Conservation (phyloP, 2,888 invertebrate species). For the Aleiodes testaceus region DNA sequence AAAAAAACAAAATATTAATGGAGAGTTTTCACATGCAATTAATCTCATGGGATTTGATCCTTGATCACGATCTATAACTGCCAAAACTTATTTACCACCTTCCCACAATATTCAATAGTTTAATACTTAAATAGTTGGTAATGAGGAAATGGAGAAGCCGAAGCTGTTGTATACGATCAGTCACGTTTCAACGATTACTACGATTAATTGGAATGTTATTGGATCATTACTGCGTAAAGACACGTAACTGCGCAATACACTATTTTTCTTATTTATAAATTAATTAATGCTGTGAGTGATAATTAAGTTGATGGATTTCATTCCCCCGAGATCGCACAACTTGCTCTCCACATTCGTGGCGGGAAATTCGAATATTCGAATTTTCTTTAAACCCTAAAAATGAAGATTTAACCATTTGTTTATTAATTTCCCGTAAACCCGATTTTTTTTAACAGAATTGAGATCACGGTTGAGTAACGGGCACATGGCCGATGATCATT, state of each 20-base stretch:
- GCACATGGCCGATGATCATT: constrained; percentile 58
- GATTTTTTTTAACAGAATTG: constrained; percentile 56
- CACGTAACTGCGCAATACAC: constrained; percentile 1
- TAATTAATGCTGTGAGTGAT: no score
- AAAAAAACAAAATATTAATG: no score
- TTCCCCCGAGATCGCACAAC: no score
- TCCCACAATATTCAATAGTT: not conserved
- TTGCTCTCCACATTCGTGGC: no score
- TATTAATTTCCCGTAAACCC: constrained; percentile 54
- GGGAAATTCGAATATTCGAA: no score
- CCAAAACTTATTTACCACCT: constrained; percentile 4
- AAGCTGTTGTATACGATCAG: constrained; percentile 5
- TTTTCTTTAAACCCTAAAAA: no score
- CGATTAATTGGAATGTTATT: constrained; percentile 30
- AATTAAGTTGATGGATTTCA: no score
- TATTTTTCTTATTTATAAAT: not conserved
- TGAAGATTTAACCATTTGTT: not conserved
- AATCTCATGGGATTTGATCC: constrained; percentile 6
- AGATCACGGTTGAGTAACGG: constrained; percentile 65
- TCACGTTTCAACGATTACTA: constrained; percentile 19
- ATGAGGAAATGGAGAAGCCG: constrained; percentile 6
- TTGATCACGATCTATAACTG: not conserved
- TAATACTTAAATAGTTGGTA: constrained; percentile 1
- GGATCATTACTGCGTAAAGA: constrained; percentile 17
- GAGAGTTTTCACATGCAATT: not conserved